Evolutionary conservation across 92 coral and sea anemone genomes (phyloP), one percentile per base, ranked within the genome.

Genomic region (Pocillopora meandrina): DNA sequence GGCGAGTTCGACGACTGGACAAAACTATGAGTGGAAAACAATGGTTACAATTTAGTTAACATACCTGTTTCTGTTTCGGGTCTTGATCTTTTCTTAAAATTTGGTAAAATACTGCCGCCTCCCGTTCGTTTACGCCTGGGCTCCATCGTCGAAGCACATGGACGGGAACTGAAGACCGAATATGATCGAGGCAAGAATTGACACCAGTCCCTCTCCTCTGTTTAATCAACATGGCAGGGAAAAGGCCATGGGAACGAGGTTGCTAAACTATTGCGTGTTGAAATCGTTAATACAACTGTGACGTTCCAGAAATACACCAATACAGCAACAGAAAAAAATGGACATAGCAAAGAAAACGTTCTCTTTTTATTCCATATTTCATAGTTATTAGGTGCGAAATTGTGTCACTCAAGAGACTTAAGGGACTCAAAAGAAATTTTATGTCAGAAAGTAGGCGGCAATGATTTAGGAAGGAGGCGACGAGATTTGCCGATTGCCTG

Each of bases 311-410:
- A 83, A 83, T 74, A 62, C 61, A 16, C 58, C 76, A 84, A 75
- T 75, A 36, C 87, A 75, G 82, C 80, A 18, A 84, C 56, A 75
- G 71, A 63, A 82, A 84, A 64, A 84, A 84, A 84, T 84, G 87
- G 87, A 75, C 81, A 84, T 82, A 84, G 65, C 87, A 74, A 74
- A 85, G 61, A 76, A 84, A 84, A 76, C 74, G 56, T 79, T 84
- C 76, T 66, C 82, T 75, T 77, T 49, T 83, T 83, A 60, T 83
- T 83, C 80, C 87, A 83, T 72, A 61, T 72, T 83, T 83, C 87
- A 83, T 83, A 83, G 4, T 57, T 73, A 21, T 35, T 2, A 34
- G 76, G 74, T 80, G 86, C 78, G 78, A 73, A 89, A 86, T 42
- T 74, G 87, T 49, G 74, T 75, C 58, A 55, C 92, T 1, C 85